Evolutionary conservation across 2,888 invertebrate genomes (phyloP).

Genomic region (Diloba caeruleocephala): DNA sequence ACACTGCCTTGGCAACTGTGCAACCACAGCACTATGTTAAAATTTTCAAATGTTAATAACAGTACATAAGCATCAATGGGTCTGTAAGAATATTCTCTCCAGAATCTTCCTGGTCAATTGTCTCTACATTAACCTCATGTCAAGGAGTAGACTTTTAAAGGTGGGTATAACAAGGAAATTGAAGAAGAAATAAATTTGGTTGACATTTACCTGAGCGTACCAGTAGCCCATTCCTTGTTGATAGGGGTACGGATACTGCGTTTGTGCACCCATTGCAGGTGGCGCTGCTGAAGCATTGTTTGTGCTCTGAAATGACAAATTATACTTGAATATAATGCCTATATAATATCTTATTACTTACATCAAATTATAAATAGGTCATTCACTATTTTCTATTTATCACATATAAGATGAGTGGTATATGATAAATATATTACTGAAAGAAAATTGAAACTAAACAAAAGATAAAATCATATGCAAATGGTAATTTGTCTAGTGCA

Average conservation of each 20-base stretch:
- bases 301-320: constrained; percentile 72
- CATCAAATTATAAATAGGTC: background rate
- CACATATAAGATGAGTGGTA: no score
- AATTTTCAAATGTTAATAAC: no score
- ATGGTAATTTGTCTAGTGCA: no score
- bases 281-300: constrained; percentile 79
- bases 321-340: background rate
- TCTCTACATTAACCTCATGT: no score
- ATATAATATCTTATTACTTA: background rate
- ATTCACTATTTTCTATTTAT: no score
- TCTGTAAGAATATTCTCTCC: background rate
- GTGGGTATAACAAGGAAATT: constrained; percentile 3
- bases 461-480: no score
- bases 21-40: no score
- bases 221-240: constrained; percentile 97
- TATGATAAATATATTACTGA: no score
- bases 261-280: constrained; percentile 89
- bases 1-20: no score
- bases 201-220: constrained; percentile 93
- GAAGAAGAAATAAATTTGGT: background rate
- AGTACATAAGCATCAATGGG: background rate
- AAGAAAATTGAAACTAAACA: no score
- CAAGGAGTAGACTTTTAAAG: background rate
- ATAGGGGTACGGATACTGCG: constrained; percentile 96
- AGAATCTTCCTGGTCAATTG: background rate